Percentiles rank a stretch among this genome's conserved stretches.
Conservation (phyloP, 2,797 vertebrate species). For the Gymnoscopelus braueri region DNA sequence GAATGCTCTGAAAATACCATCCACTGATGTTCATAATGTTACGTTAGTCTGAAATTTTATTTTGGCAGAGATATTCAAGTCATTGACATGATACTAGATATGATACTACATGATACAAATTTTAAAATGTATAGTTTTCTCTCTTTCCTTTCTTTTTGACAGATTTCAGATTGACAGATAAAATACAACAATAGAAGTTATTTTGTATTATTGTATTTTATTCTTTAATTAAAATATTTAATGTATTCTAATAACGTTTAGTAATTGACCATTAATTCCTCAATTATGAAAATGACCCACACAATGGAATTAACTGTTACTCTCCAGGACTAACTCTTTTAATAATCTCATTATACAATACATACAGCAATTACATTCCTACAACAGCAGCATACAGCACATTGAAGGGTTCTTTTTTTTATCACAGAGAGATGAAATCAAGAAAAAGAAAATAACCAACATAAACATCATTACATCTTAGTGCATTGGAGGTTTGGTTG, state of each 20-base stretch:
- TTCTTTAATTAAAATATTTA: too few species aligned
- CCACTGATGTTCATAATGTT: too few species aligned
- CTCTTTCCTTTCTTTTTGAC: not conserved
- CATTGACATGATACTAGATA: too few species aligned
- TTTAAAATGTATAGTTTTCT: too few species aligned
- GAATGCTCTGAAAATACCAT: too few species aligned
- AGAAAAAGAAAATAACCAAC: conserved; percentile 24
- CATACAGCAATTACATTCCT: conserved; percentile 39
- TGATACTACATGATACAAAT: too few species aligned
- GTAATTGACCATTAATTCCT: not conserved
- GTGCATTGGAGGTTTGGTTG: conserved; percentile 28
- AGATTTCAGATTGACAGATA: not conserved
- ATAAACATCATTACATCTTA: conserved; percentile 37
- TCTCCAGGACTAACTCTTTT: not conserved
- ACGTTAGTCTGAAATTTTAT: too few species aligned
- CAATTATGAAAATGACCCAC: not conserved
- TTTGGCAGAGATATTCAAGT: too few species aligned
- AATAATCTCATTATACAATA: conserved; percentile 4
- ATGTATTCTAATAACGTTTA: too few species aligned
- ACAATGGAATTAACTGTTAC: not conserved
- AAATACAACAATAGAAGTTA: not conserved
- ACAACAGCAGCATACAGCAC: conserved; percentile 40
- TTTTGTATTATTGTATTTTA: not conserved
- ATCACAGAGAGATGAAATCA: conserved; percentile 27
- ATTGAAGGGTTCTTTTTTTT: conserved; percentile 38